Evolutionary conservation across 1,140 invertebrate genomes (phyloP), one percentile per base, ranked within the genome.

Genomic region (Panagrolaimus sp.): DNA sequence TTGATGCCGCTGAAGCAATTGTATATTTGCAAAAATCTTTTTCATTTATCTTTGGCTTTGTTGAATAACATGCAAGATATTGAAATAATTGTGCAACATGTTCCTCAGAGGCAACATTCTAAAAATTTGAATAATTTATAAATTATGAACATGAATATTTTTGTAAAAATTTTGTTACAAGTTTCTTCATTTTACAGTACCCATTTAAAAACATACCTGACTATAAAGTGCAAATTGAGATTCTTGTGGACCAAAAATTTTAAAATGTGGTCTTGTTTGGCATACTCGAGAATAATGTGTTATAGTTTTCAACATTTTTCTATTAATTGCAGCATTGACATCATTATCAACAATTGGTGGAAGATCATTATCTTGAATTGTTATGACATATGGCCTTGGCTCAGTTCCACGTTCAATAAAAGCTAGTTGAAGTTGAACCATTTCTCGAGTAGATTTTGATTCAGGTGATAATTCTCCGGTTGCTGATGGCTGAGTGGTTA

Each of bases 11-110:
- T 58, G 21, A 21, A 5, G 52, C 52, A 8, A 58, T 58, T 4
- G 21, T 58, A 28, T 58, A 58, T 28, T 26, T 10, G 52, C 52
- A 58, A 58, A n/a, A 58, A 21, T 28, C 52, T 10, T 21, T 28
- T 58, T 58, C 52, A 17, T 58, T 58, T 12, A 58, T 58, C 5
- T 28, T 58, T 28, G 52, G 52, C 5, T 58, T 58, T 14, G 52
- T 58, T 14, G 52, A 58, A 14, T 58, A 58, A n/a, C 21, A 58
- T 10, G 21, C 28, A 4, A 58, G 17, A 21, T 58, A 58, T n/a
- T 28, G 52, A 58, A 58, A 58, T 26, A 58, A n/a, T n/a, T 58
- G 52, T 0, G 52, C 28, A 24, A 58, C 52, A 26, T 58, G 21
- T 17, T 58, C 52, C 17, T 58, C 52, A 28, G 21, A 26, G 1